phyloP scores from a whole-genome alignment of 2,797 vertebrate genomes.

The Oreochromis mossambicus region DNA sequence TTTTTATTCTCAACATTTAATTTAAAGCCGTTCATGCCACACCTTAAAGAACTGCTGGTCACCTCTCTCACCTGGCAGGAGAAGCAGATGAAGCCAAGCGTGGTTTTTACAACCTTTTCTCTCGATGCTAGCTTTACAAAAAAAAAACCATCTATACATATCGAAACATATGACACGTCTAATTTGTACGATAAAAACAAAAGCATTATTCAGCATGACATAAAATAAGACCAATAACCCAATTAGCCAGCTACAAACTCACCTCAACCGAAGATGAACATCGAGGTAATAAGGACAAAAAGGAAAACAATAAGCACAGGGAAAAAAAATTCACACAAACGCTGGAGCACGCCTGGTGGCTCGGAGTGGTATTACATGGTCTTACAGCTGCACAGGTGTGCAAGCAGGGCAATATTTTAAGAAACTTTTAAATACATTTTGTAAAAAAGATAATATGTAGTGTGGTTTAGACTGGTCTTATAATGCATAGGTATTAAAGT shows the following conservation, averaged over 20 bases:
- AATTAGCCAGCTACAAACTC: background rate
- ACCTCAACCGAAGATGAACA: background rate
- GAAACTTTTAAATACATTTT: background rate
- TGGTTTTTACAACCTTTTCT: background rate
- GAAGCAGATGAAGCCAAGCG: background rate
- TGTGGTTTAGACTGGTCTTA: background rate
- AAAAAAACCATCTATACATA: background rate
- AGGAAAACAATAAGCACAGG: slow-evolving; percentile 6
- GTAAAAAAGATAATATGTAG: background rate
- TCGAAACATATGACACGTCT: background rate
- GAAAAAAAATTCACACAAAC: fast-evolving
- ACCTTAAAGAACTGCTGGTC: background rate
- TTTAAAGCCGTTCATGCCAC: background rate
- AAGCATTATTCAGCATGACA: fast-evolving
- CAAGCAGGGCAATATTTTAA: background rate
- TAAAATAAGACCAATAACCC: fast-evolving
- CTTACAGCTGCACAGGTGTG: background rate
- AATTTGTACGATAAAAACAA: fast-evolving
- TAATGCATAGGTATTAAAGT: background rate
- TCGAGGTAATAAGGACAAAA: background rate
- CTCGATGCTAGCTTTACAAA: background rate
- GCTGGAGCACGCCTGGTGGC: background rate
- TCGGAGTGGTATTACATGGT: slow-evolving; percentile 30
- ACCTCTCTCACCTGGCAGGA: slow-evolving; percentile 30
- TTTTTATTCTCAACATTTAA: background rate